Evolutionary conservation across 2,797 vertebrate species (phyloP), one percentile per base, ranked within the genome.

Genomic region (Emydoidea blandingii): DNA sequence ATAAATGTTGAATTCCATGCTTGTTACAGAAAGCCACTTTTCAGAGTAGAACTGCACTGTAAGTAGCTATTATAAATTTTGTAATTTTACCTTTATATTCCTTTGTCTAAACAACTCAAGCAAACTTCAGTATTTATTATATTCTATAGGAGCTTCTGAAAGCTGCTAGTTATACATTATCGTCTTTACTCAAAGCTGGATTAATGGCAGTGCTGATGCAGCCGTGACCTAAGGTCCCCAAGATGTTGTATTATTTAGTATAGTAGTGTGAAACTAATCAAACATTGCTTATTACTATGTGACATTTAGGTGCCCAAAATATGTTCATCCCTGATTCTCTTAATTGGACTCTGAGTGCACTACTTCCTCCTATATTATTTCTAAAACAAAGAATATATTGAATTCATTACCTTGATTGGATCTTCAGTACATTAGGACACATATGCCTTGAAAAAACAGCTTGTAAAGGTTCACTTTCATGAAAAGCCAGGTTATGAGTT

Each of bases 401-500:
- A 84, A 10, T 89, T 85, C 88, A 87, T 98, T 98, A 99, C 99
- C 99, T 99, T 97, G 99, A 98, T 21, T 98, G 99, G 92, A 99
- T 98, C 96, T 98, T 99, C 62, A 99, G 97, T 47, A 98, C 88
- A 90, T 99, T 99, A 79, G 98, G 98, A 91, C 99, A 99, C 79
- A 98, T 97, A 83, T 98, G 98, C 96, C 98, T 98, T 65, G 98
- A 95, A 98, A 99, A 99, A 96, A 99, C 97, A 54, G 99, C 99
- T 98, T 99, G 98, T 93, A 99, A 94, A 19, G 99, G 98, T 84
- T 99, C 98, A 94, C 98, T 99, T 62, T 99, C 99, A 97, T 99
- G 98, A 98, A 99, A 99, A 11, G 76, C 91, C 81, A 99, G 92
- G 95, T 99, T 99, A 88, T 99, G 98, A 53, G 99, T 99, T 98